Base-by-base conservation (phyloP, 1,140 invertebrate genomes). In the Cyclina sinensis region DNA sequence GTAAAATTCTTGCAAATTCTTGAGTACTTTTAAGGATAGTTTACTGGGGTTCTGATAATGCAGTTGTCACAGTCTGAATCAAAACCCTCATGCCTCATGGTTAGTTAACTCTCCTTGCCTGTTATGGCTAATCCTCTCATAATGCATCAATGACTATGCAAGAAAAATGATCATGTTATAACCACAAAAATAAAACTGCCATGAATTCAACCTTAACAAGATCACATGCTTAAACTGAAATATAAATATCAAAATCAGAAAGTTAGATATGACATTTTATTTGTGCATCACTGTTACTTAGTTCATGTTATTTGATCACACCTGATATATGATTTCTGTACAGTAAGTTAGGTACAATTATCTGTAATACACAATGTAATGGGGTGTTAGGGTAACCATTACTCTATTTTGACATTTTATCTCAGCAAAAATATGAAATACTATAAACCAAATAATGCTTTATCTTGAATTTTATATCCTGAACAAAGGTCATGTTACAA, bases 391-490 rank as follows among this genome's bases (percentile, higher is more conserved):
- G 46, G 43, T 30, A 76, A 76, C 73, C 27, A 27, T 24, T 7
- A 30, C n/a, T 3, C 9, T 21, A 1, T 21, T 5, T 27, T 76
- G 73, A 24, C 24, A 76, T 76, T 1, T 76, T 73, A 73, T 73
- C 32, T 39, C n/a, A 39, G 30, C 21, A 48, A 73, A 39, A 76
- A 76, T 76, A 76, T 76, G 73, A 51, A 76, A 76, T 51, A 76
- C 59, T 32, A 65, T 65, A 65, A 65, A 30, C 18, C 24, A 11
- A 65, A 65, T 32, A 65, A 35, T 32, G 59, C 11, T 30, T 65
- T 65, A 65, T 65, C 59, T 27, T 32, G 32, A 65, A 65, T 35
- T 30, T 65, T 65, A 65, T 30, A 65, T 32, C 27, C 27, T 65
- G 59, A 30, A 35, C 32, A 65, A 65, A 30, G 59, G 59, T 65